Evolutionary conservation across 2,797 vertebrate genomes (phyloP).

Genomic region (Sebastolobus altivelis): DNA sequence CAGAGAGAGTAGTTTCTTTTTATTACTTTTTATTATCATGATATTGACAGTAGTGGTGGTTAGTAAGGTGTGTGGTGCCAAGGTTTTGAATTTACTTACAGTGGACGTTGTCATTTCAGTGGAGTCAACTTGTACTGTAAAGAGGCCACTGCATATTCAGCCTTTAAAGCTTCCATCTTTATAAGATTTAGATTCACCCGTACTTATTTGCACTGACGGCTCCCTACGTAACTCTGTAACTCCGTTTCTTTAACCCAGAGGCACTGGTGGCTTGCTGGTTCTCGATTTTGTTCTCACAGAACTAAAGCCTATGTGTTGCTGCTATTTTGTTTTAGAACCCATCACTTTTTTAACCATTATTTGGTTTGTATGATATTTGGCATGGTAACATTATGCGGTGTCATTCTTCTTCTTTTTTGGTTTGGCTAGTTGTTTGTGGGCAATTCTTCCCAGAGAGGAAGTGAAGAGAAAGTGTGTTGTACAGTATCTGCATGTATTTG

Average conservation of each 20-base stretch:
- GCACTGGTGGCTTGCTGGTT: slow-evolving; percentile 88
- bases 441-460: slow-evolving; percentile 41
- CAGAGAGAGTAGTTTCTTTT: slow-evolving; percentile 74
- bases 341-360: slow-evolving; percentile 59
- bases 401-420: slow-evolving; percentile 34
- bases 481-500: slow-evolving; percentile 80
- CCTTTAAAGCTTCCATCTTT: slow-evolving; percentile 70
- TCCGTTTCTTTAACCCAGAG: slow-evolving; percentile 83
- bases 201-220: slow-evolving; percentile 87
- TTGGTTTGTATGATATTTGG: slow-evolving; percentile 66
- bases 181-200: slow-evolving; percentile 59
- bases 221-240: slow-evolving; percentile 68
- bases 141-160: slow-evolving; percentile 61
- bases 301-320: slow-evolving; percentile 85
- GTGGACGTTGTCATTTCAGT: slow-evolving; percentile 51
- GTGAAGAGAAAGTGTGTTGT: slow-evolving; percentile 60
- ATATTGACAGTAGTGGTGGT: slow-evolving; percentile 66
- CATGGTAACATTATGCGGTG: slow-evolving; percentile 56
- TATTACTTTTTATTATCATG: slow-evolving; percentile 55
- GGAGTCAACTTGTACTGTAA: slow-evolving; percentile 58
- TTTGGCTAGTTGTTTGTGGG: slow-evolving; percentile 54
- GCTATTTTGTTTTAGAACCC: slow-evolving; percentile 80
- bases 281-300: slow-evolving; percentile 80
- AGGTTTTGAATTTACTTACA: slow-evolving; percentile 68
- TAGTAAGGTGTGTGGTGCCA: slow-evolving; percentile 76